These are phyloP conservation scores for Hydrozoanthus tunicans DNA, from an alignment of 64 coral and sea anemone genomes.

Conservation along the genomic window DNA sequence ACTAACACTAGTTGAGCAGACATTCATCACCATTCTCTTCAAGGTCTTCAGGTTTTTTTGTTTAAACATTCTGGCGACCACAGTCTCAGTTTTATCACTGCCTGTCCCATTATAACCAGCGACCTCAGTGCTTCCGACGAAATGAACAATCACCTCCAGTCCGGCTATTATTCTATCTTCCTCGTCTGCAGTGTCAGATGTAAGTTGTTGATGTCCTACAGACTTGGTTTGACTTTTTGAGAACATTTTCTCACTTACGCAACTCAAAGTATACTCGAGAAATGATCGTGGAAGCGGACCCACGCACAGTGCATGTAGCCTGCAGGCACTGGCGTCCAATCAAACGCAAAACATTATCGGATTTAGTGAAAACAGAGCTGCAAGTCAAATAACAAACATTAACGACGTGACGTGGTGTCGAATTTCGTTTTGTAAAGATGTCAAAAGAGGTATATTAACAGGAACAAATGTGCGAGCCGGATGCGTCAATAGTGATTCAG, in stretches of 20 bases:
- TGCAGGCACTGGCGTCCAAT: no score
- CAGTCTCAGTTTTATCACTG: slow-evolving; percentile 80
- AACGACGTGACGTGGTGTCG: no score
- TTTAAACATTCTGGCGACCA: slow-evolving; percentile 71
- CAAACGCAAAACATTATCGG: no score
- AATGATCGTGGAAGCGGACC: no score
- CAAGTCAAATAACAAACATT: no score
- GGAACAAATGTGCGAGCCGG: no score
- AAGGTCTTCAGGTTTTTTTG: slow-evolving; percentile 72
- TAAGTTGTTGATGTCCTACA: slow-evolving; percentile 80
- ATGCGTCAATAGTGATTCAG: no score
- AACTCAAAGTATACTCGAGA: no score
- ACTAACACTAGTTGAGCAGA: slow-evolving; percentile 74
- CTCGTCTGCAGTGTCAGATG: slow-evolving; percentile 74
- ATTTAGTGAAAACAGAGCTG: no score
- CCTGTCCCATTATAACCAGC: slow-evolving; percentile 68
- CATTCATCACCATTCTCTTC: slow-evolving; percentile 78
- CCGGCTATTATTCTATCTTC: slow-evolving; percentile 81
- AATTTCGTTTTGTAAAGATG: no score
- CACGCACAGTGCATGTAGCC: no score
- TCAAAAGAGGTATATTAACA: no score
- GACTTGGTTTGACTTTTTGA: slow-evolving; percentile 61
- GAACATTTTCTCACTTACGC: slow-evolving; percentile 52
- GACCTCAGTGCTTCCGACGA: slow-evolving; percentile 76
- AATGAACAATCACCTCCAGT: slow-evolving; percentile 64